These are phyloP conservation scores for Eurystomus glaucurus DNA, from an alignment of 2,797 vertebrate species.

Conservation along the genomic window DNA sequence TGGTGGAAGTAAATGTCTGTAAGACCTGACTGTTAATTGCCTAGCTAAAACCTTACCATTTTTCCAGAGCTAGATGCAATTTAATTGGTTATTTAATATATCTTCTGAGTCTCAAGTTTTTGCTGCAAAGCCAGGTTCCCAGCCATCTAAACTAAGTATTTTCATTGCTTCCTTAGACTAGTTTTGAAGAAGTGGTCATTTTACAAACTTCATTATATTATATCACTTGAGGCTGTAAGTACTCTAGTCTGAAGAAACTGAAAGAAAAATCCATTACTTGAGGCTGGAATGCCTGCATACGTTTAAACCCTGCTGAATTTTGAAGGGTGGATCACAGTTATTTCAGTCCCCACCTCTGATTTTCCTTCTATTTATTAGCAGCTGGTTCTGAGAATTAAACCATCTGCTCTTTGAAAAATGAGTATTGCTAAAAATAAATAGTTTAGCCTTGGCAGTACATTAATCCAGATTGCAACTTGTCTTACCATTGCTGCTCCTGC, in stretches of 20 bases:
- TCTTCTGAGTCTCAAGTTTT: not conserved
- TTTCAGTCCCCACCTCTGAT: constrained; percentile 7
- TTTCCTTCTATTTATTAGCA: constrained; percentile 62
- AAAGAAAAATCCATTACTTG: not conserved
- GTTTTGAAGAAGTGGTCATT: not conserved
- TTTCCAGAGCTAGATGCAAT: not conserved
- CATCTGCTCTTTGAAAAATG: constrained; percentile 66
- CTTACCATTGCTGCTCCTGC: constrained; percentile 45
- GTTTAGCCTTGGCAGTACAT: constrained; percentile 57
- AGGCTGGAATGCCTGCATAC: not conserved
- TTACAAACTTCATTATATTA: not conserved
- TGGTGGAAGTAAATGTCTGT: not conserved
- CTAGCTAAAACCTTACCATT: not conserved
- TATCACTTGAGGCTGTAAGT: not conserved
- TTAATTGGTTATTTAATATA: not conserved
- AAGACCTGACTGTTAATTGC: not conserved
- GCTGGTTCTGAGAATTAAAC: constrained; percentile 62
- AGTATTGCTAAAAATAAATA: constrained; percentile 56
- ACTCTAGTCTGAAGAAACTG: not conserved
- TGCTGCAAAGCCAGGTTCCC: not conserved
- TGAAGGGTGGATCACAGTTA: not conserved
- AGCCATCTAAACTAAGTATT: not conserved
- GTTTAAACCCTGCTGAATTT: not conserved
- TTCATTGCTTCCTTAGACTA: not conserved
- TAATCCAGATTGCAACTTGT: constrained; percentile 41